Percentiles rank a stretch among this genome's conserved stretches.
Evolutionary conservation across 2,888 invertebrate genomes (phyloP).

Genomic region (Melikaiella ostensackeni): DNA sequence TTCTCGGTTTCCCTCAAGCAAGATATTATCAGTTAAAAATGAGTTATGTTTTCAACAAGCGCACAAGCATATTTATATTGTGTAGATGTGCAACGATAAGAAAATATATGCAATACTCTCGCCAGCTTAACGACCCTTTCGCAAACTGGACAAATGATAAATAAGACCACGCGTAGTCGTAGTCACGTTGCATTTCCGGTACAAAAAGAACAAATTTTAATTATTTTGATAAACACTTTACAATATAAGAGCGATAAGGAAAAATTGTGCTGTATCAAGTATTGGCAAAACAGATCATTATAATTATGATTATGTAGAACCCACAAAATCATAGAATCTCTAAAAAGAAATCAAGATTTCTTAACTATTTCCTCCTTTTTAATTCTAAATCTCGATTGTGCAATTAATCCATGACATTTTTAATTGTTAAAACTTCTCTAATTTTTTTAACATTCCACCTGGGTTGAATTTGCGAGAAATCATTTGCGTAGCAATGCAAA

Average conservation of each 20-base stretch:
- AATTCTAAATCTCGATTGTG: too few species aligned
- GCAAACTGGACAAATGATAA: conserved; percentile 14
- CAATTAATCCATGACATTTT: too few species aligned
- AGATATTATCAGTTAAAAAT: conserved; percentile 29
- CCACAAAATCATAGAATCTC: neutral
- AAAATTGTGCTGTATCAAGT: neutral
- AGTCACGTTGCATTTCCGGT: conserved; percentile 22
- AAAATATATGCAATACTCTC: conserved; percentile 27
- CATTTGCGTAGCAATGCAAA: neutral
- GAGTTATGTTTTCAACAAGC: conserved; percentile 35
- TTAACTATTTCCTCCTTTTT: neutral
- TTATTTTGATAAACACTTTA: conserved; percentile 28
- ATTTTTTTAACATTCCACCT: too few species aligned
- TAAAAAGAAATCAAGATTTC: neutral
- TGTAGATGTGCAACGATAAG: conserved; percentile 24
- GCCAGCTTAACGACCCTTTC: conserved; percentile 29
- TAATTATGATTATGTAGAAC: neutral
- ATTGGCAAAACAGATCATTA: neutral
- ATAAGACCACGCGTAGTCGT: conserved; percentile 21
- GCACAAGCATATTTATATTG: conserved; percentile 23
- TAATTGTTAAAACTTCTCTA: too few species aligned
- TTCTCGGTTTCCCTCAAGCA: conserved; percentile 15
- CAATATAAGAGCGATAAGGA: conserved; percentile 13
- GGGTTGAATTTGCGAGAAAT: too few species aligned
- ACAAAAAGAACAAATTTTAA: neutral